A percentile compares a stretch with the other conserved stretches of the same genome.
Conservation (phyloP, 2,888 invertebrate genomes). For the Penaeus monodon region DNA sequence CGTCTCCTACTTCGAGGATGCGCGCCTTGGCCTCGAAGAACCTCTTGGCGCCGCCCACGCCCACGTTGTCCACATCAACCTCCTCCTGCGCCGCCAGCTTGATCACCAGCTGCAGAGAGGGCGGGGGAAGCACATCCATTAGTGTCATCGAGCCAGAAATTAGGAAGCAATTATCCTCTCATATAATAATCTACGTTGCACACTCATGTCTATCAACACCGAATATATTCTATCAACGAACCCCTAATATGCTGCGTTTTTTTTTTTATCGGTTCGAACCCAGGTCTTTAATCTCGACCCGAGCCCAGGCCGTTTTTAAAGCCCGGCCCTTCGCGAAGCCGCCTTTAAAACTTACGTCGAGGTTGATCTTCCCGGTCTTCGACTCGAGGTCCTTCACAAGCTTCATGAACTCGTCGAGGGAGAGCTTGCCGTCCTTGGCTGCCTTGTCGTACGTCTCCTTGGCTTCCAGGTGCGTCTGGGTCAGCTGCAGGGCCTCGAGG, state of each 20-base stretch:
- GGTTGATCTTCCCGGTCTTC: constrained; percentile 63
- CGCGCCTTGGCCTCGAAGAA: constrained; percentile 93
- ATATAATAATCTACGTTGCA: too few relatives aligned
- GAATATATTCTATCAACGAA: too few relatives aligned
- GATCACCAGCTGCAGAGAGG: constrained; percentile 53
- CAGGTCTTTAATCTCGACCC: too few relatives aligned
- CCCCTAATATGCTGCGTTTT: too few relatives aligned
- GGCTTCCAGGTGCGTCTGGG: constrained; percentile 64
- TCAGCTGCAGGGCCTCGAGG: constrained; percentile 56
- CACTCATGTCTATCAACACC: too few relatives aligned
- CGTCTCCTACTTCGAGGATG: constrained; percentile 64
- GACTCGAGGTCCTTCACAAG: constrained; percentile 62
- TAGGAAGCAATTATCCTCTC: too few relatives aligned
- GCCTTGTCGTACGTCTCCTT: constrained; percentile 64
- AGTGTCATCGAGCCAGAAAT: too few relatives aligned
- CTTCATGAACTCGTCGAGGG: constrained; percentile 63
- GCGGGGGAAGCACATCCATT: neutral
- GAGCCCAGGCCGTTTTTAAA: too few relatives aligned
- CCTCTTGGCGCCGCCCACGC: constrained; percentile 93
- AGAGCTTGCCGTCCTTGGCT: constrained; percentile 58
- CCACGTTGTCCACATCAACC: constrained; percentile 93
- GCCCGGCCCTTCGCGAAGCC: too few relatives aligned
- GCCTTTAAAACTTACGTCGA: constrained; percentile 51
- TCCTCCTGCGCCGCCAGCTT: constrained; percentile 87
- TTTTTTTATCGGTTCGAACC: too few relatives aligned